Evolutionary conservation across 2,888 invertebrate genomes (phyloP), one percentile per base, ranked within the genome.

Genomic region (Adineta ricciae): DNA sequence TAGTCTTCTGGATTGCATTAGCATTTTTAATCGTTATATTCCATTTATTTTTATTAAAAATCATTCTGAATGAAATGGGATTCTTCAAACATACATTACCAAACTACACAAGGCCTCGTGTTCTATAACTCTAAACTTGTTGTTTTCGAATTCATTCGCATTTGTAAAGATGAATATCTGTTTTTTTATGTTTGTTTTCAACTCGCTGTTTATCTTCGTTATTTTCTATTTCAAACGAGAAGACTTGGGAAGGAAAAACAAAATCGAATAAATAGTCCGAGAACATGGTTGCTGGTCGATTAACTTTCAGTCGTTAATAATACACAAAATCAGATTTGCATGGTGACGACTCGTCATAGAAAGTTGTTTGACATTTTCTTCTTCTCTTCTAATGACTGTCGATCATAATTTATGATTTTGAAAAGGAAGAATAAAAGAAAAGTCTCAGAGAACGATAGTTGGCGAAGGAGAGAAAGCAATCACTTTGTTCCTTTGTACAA

Each of bases 1-100:
- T 95, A 0, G 91, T 96, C 83, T 96, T 97, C 91, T 97, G 96
- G 96, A 93, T 95, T 83, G 94, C 95, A 86, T 94, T 97, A 87
- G 94, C 94, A 89, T 93, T 94, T 89, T 92, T 96, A 87, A 95
- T 97, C 88, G 92, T 95, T 86, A 93, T 95, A 88, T 97, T 97
- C 92, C 96, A 97, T 91, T 92, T 96, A 88, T 96, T 97, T 92
- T 92, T 97, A 49, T 95, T 94, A 91, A 95, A 96, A 91, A 92
- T 96, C 88, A 94, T 97, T 87, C 78, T 78, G 14, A 78, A 78
- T 41, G 78, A 78, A 78, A 78, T 78, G 78, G 78, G 78, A 2
- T 41, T 41, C 41, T 78, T 78, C 41, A 78, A 41, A 8, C 78
- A 78, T 41, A 78, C n/a, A 78, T 78, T 78, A 41, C 78, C 78